These are phyloP conservation scores for Heterodera filipjevi DNA, from an alignment of 2,888 invertebrate species.

Conservation along the genomic window DNA sequence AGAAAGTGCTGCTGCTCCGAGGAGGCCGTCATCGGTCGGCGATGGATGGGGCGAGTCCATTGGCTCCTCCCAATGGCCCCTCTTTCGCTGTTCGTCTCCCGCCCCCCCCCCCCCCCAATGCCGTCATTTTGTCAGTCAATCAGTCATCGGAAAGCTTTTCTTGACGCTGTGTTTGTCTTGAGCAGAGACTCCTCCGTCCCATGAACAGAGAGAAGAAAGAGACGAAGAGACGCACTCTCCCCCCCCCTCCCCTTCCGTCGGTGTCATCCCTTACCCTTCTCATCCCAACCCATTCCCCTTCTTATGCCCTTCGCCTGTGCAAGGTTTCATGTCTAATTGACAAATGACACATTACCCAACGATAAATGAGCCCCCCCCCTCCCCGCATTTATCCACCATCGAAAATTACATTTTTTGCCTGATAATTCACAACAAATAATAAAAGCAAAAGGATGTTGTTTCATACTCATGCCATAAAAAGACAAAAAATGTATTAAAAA, in stretches of 20 bases:
- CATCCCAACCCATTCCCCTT: not conserved
- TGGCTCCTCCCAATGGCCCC: not conserved
- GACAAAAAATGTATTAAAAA: not conserved
- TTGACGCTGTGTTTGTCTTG: not conserved
- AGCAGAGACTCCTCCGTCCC: not conserved
- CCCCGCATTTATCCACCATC: not conserved
- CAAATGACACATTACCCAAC: not conserved
- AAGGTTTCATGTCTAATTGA: not conserved
- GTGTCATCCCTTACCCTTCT: not conserved
- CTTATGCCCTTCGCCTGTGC: not conserved
- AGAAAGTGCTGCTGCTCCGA: constrained; percentile 37
- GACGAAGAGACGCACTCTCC: not conserved
- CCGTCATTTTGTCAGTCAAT: not conserved
- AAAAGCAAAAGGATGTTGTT: not conserved
- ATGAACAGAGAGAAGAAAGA: not conserved
- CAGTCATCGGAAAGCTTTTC: not conserved
- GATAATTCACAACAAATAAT: not conserved
- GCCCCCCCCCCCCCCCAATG: too few relatives aligned
- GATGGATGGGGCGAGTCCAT: not conserved
- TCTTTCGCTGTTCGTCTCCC: not conserved
- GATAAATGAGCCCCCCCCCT: not conserved
- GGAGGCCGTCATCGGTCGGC: not conserved
- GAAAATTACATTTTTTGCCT: not conserved
- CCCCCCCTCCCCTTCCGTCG: not conserved
- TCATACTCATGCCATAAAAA: not conserved